phyloP scores from a whole-genome alignment of 2,888 invertebrate species.

The Chaetoderma sp. region DNA sequence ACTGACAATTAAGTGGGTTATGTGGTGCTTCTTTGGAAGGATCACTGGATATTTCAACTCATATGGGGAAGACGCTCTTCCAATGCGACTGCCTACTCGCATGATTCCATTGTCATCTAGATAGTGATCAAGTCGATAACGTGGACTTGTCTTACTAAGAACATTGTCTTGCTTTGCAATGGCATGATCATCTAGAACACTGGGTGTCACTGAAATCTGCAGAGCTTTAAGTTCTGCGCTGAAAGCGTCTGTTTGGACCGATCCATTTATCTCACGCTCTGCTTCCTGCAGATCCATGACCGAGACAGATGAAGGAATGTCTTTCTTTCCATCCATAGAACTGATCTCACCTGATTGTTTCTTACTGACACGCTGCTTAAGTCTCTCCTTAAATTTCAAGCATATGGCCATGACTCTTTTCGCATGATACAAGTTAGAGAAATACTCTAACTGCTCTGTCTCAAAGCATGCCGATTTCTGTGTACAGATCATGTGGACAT shows the following conservation, averaged over 20 bases:
- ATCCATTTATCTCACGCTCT: not conserved
- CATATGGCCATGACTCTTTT: slow-evolving; percentile 7
- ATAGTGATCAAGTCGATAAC: not conserved
- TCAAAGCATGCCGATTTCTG: not conserved
- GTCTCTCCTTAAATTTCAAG: not conserved
- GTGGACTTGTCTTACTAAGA: not conserved
- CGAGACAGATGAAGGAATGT: not conserved
- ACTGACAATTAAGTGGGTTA: slow-evolving; percentile 25
- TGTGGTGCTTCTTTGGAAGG: slow-evolving; percentile 19
- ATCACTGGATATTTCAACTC: slow-evolving; percentile 26
- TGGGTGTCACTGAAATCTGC: not conserved
- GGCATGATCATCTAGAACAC: not conserved
- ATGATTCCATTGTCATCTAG: slow-evolving; percentile 16
- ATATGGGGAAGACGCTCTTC: not conserved
- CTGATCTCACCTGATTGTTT: too few relatives aligned
- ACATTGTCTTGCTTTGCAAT: not conserved
- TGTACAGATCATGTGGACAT: not conserved
- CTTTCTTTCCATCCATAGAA: too few relatives aligned
- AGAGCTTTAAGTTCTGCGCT: not conserved
- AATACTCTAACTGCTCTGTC: not conserved
- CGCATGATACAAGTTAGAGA: slow-evolving; percentile 16
- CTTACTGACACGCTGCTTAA: not conserved
- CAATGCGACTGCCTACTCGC: slow-evolving; percentile 31
- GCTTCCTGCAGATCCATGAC: not conserved
- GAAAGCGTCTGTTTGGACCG: not conserved